Conservation (phyloP, 2,888 invertebrate species). For the Acanthococcus lagerstroemiae region DNA sequence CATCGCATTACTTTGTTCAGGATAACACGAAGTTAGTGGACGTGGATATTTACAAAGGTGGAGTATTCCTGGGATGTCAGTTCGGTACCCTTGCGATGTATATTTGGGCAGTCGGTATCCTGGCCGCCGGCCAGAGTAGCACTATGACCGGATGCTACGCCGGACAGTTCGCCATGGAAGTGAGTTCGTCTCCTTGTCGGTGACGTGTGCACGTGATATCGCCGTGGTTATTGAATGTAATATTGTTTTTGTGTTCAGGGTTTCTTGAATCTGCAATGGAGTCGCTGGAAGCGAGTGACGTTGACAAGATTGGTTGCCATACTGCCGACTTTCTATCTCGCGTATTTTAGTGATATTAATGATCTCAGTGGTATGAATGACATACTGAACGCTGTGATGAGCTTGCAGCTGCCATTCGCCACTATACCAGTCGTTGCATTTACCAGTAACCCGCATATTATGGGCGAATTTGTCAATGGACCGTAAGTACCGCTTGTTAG, state of each 20-base stretch:
- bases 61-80: slow-evolving; percentile 63
- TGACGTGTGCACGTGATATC: too few relatives aligned
- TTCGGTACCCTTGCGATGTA: slow-evolving; percentile 69
- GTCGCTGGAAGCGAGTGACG: slow-evolving; percentile 74
- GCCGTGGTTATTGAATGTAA: too few relatives aligned
- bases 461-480: slow-evolving; percentile 77
- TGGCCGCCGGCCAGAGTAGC: slow-evolving; percentile 73
- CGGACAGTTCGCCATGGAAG: slow-evolving; percentile 81
- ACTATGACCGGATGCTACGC: slow-evolving; percentile 79
- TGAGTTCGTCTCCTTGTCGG: slow-evolving; percentile 35
- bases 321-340: slow-evolving; percentile 57
- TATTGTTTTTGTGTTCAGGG: slow-evolving; percentile 46
- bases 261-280: slow-evolving; percentile 73
- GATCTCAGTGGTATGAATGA: slow-evolving; percentile 74
- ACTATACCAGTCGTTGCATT: slow-evolving; percentile 77
- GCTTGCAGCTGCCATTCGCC: slow-evolving; percentile 77
- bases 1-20: slow-evolving; percentile 38
- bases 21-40: slow-evolving; percentile 48
- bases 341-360: slow-evolving; percentile 55
- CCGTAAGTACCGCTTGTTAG: slow-evolving; percentile 54
- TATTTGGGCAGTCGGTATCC: slow-evolving; percentile 73
- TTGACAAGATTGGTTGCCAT: slow-evolving; percentile 78
- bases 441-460: slow-evolving; percentile 64
- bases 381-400: slow-evolving; percentile 74
- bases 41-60: slow-evolving; percentile 62